These are phyloP conservation scores for Oreochromis tanganicae DNA, from an alignment of 2,113 vertebrate genomes.

Conservation along the genomic window DNA sequence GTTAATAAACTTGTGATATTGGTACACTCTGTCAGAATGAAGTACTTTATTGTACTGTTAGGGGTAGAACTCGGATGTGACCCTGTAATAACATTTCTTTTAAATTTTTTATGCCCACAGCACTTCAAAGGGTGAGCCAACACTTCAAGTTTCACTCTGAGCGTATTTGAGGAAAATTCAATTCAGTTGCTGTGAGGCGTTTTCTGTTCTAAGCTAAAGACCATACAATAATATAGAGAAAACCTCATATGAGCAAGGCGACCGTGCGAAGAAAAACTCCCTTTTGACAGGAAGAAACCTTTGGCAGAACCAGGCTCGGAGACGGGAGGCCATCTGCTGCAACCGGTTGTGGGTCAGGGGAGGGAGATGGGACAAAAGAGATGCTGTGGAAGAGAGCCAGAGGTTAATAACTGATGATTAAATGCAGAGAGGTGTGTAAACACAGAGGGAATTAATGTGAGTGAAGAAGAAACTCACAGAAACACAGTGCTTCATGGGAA, in stretches of 20 bases:
- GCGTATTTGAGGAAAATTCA: too few species aligned
- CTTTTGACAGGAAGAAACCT: neutral
- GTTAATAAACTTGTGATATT: neutral
- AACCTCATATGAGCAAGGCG: neutral
- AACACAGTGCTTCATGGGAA: neutral
- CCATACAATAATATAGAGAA: neutral
- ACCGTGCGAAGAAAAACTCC: neutral
- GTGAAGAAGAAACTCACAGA: neutral
- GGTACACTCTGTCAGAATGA: neutral
- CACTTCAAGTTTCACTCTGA: neutral
- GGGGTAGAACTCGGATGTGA: neutral
- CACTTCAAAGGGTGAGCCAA: neutral
- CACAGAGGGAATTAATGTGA: neutral
- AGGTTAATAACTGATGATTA: neutral
- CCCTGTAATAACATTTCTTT: neutral
- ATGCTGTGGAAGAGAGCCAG: neutral
- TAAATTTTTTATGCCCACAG: neutral
- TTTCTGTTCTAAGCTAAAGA: too few species aligned
- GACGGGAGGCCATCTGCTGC: neutral
- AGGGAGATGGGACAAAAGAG: neutral
- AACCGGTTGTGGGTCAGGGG: fast-evolving
- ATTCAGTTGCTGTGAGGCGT: too few species aligned
- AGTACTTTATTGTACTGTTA: neutral
- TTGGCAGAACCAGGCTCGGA: fast-evolving
- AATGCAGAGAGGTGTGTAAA: neutral